Evolutionary conservation across 1,140 invertebrate species (phyloP), one percentile per base, ranked within the genome.

Genomic region (Rhagoletis zephyria): DNA sequence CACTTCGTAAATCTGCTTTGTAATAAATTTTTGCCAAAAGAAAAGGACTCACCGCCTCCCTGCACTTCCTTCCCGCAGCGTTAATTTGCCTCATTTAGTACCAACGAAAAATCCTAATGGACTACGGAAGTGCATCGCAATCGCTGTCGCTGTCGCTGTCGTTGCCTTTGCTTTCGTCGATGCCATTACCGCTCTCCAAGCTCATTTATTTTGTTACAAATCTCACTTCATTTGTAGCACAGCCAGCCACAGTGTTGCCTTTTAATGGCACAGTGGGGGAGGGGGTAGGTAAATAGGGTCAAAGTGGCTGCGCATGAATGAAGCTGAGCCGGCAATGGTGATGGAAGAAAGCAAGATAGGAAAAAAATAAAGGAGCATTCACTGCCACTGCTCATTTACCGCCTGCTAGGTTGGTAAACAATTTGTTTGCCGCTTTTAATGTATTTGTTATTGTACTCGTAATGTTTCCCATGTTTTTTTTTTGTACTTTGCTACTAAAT

Each of bases 41-140:
- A 81, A 81, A 81, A 81, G 51, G 48, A 56, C 74, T 81, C 3
- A 2, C 48, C 74, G 74, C 48, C 42, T 56, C 14, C n/a, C n/a
- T 63, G 61, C 16, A 56, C 51, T 3, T 51, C 74, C 74, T 81
- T 81, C 74, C 74, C 74, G 74, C 74, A 56, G 74, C 19, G 74
- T 81, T 81, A 81, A 81, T 81, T 56, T 81, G 74, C 74, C 74
- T 81, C 74, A 81, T 81, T 81, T 81, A 81, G 12, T 56, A 9
- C 16, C 48, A 19, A 30, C 48, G 74, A 81, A 56, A 81, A 56
- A 81, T 81, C n/a, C 30, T 81, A 81, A 81, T 81, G 74, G 74
- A 81, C 74, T 56, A 56, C 74, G 74, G 74, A 81, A 81, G 48
- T 81, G 74, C 74, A 42, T 7, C 48, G 16, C 74, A 59, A 3